Conservation (phyloP, 2,113 vertebrate species). For the Thunnus thynnus region DNA sequence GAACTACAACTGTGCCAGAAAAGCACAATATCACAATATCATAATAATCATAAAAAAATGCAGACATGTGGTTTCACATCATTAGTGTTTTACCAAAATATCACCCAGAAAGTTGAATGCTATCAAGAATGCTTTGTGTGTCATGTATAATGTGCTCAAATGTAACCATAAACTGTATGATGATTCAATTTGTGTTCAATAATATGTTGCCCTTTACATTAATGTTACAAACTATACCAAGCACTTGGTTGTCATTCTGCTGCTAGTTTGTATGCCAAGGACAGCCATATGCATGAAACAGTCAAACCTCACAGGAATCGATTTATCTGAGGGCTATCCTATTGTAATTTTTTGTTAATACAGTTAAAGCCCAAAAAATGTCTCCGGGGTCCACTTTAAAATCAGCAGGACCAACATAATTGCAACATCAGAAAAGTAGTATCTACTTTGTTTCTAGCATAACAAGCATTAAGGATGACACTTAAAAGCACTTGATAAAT, state of each 20-base stretch:
- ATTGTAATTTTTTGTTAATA: not conserved
- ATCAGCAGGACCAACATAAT: conserved; percentile 15
- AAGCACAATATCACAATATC: no score
- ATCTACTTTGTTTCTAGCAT: conserved; percentile 24
- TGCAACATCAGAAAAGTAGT: not conserved
- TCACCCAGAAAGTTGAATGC: not conserved
- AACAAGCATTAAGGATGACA: conserved; percentile 25
- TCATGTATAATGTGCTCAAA: not conserved
- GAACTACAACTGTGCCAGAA: no score
- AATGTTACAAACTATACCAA: not conserved
- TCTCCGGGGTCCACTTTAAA: not conserved
- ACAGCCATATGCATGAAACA: no score
- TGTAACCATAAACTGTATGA: no score
- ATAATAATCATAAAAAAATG: no score
- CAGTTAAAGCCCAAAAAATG: conserved; percentile 2
- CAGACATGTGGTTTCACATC: no score
- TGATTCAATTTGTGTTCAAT: no score
- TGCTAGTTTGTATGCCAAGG: no score
- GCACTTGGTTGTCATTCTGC: no score
- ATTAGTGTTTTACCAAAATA: not conserved
- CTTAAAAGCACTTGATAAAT: conserved; percentile 34
- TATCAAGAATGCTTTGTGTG: not conserved
- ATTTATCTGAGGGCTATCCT: not conserved
- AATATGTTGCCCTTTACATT: not conserved
- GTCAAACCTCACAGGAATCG: not conserved